Evolutionary conservation across 23 tunicate species (phyloP).

Genomic region (Trididemnum nubilum): DNA sequence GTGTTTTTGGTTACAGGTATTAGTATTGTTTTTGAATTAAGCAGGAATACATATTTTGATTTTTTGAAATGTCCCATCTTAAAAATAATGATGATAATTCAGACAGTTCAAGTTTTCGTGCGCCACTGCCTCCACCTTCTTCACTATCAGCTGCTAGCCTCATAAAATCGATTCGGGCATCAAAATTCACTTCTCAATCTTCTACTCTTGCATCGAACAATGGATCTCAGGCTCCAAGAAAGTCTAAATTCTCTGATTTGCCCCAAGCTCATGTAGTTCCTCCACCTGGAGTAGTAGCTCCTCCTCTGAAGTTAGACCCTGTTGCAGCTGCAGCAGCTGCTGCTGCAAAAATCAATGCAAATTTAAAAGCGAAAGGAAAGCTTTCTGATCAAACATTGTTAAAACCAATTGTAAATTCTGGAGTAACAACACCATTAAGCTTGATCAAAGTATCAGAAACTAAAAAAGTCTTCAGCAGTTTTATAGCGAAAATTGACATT

Average conservation of each 20-base stretch:
- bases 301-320: slow-evolving; percentile 29
- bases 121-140: slow-evolving; percentile 33
- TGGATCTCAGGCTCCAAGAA: slow-evolving; percentile 37
- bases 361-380: slow-evolving; percentile 78
- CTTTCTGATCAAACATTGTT: slow-evolving; percentile 51
- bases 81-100: neutral
- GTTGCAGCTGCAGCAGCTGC: slow-evolving; percentile 85
- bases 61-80: slow-evolving; percentile 5
- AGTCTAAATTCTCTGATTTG: slow-evolving; percentile 64
- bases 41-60: neutral
- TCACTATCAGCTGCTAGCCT: slow-evolving; percentile 26
- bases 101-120: slow-evolving; percentile 18
- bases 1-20: neutral
- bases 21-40: neutral
- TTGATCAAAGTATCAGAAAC: slow-evolving; percentile 52
- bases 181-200: slow-evolving; percentile 15
- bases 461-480: slow-evolving; percentile 58
- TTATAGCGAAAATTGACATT: slow-evolving; percentile 76
- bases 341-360: slow-evolving; percentile 90
- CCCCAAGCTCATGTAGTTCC: slow-evolving; percentile 55
- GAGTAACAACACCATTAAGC: slow-evolving; percentile 16
- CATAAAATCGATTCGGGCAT: slow-evolving; percentile 19
- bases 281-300: slow-evolving; percentile 28
- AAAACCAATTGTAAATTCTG: slow-evolving; percentile 34
- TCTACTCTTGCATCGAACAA: neutral